Evolutionary conservation across 2,113 vertebrate genomes (phyloP), one percentile per base, ranked within the genome.

Genomic region (Petrocephalus zakoni): DNA sequence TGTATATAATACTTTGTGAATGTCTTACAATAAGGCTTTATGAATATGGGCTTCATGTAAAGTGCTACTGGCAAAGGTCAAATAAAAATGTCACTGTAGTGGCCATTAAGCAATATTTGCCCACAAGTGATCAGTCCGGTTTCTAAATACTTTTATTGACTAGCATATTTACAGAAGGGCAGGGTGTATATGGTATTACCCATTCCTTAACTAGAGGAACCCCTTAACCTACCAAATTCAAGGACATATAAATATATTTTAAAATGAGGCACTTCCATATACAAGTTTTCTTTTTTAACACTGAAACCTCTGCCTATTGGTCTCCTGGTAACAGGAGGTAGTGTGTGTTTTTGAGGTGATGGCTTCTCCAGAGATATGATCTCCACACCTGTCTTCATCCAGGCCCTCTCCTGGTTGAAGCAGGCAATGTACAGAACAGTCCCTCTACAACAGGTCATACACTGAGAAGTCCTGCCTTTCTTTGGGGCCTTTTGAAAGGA

Each of bases 261-360:
- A 86, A 87, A 91, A 89, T 89, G 88, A 93, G 91, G 92, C 91
- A 92, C 91, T 93, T 93, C 58, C 19, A 46, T 21, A 52, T 81
- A 88, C 89, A 89, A 85, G 58, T 85, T 58, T 22, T 64, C 72
- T 53, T 52, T 19, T 11, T 68, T 90, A 91, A 92, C 89, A 92
- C 92, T 92, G 90, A 88, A 86, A 88, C 89, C 21, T 90, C 89
- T 91, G 91, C 90, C 91, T 89, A 91, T 91, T 85, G 15, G 25
- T 83, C 91, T 92, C 89, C 89, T 90, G 90, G 22, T 15, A 53
- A 86, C 87, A 92, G 90, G 90, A 90, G 89, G 91, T 89, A 81
- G 87, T 68, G 87, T 37, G 37, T 84, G 86, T 89, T 22, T 29
- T 37, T 87, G 86, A 83, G 72, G 61, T 85, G 56, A 55, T 81